Conservation (phyloP, 2,113 vertebrate species). For the Passer montanus region DNA sequence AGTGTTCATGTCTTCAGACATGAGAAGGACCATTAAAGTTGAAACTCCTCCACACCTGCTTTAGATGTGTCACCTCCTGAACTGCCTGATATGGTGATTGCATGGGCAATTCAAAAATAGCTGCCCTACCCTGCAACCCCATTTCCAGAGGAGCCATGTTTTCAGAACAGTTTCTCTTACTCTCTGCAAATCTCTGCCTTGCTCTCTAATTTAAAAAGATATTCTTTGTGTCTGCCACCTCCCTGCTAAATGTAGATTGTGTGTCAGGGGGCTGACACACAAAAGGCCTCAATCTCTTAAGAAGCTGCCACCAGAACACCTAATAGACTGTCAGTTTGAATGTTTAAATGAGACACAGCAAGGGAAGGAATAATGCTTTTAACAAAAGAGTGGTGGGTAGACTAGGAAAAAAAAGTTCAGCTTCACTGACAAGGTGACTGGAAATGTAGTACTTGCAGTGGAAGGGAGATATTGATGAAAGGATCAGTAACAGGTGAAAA, state of each 20-base stretch:
- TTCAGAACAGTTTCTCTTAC: neutral
- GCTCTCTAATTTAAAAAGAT: slow-evolving; percentile 1
- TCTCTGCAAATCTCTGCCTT: neutral
- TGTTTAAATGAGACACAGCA: slow-evolving; percentile 42
- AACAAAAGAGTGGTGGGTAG: neutral
- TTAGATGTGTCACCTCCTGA: neutral
- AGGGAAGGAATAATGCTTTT: slow-evolving; percentile 15
- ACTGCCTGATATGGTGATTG: neutral
- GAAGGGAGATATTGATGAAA: neutral
- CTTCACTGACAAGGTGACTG: neutral
- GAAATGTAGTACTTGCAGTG: neutral
- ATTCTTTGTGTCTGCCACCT: slow-evolving; percentile 36
- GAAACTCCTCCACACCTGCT: neutral
- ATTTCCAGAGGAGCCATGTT: neutral
- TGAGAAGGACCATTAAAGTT: neutral
- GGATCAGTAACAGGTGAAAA: neutral
- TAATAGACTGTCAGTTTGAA: slow-evolving; percentile 61
- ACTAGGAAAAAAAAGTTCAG: neutral
- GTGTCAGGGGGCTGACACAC: slow-evolving; percentile 46
- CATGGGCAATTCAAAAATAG: neutral
- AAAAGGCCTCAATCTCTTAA: slow-evolving; percentile 51
- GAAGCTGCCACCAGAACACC: slow-evolving; percentile 51
- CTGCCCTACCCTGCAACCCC: neutral
- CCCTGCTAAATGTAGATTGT: slow-evolving; percentile 37
- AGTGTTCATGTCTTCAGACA: neutral